Percentiles rank a stretch among this genome's conserved stretches.
These are phyloP conservation scores for Polietes domitor DNA, from an alignment of 2,888 invertebrate genomes.

Conservation along the genomic window DNA sequence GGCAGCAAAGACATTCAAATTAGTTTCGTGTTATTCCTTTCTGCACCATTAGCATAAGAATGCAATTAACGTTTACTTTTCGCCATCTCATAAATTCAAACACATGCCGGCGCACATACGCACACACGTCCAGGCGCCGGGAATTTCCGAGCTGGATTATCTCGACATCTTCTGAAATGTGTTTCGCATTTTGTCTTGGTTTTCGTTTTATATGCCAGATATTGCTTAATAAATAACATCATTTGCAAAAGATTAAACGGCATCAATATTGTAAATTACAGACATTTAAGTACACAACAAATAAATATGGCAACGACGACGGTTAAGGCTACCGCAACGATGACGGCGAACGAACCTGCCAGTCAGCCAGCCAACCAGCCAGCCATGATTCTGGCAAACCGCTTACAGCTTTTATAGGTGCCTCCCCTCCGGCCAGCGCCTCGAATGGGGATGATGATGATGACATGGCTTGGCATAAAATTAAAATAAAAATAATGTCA, in stretches of 20 bases:
- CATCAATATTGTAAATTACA: conserved; percentile 42
- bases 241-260: conserved; percentile 38
- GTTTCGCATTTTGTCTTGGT: background rate
- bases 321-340: no score
- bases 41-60: conserved; percentile 40
- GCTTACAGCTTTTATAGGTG: background rate
- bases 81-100: conserved; percentile 29
- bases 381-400: background rate
- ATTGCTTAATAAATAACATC: conserved; percentile 30
- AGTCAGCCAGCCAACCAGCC: background rate
- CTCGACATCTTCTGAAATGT: background rate
- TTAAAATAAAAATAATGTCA: background rate
- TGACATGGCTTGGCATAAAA: background rate
- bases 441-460: no score
- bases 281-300: conserved; percentile 3
- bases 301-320: background rate
- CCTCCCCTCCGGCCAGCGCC: no score
- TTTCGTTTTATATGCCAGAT: background rate
- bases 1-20: conserved; percentile 27
- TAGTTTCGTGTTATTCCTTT: conserved; percentile 28
- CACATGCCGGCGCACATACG: background rate
- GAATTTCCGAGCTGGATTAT: background rate
- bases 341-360: background rate
- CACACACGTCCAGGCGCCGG: background rate
- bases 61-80: conserved; percentile 40